Conservation (phyloP, 2,888 invertebrate genomes). For the Athrips mouffetella region DNA sequence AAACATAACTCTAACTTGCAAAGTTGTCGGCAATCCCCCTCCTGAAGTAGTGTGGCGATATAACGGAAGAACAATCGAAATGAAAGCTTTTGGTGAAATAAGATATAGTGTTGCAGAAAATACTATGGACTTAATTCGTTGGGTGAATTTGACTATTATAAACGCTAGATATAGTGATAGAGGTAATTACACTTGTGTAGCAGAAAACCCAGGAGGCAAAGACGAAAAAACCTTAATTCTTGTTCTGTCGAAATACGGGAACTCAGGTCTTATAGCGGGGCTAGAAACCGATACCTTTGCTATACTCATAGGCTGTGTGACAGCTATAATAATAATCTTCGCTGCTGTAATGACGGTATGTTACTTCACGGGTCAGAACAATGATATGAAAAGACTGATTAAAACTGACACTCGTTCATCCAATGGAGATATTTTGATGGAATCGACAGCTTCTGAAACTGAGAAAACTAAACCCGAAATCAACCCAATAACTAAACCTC, state of each 20-base stretch:
- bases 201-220: constrained; percentile 89
- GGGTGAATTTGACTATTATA: constrained; percentile 84
- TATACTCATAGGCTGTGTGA: constrained; percentile 69
- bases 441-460: constrained; percentile 85
- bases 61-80: constrained; percentile 80
- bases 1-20: constrained; percentile 86
- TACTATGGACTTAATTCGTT: constrained; percentile 70
- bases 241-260: constrained; percentile 69
- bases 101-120: constrained; percentile 70
- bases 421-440: constrained; percentile 83
- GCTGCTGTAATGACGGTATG: constrained; percentile 69
- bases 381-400: constrained; percentile 77
- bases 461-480: constrained; percentile 90
- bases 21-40: constrained; percentile 85
- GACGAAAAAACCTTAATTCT: constrained; percentile 87
- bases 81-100: constrained; percentile 68
- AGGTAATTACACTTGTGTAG: constrained; percentile 88
- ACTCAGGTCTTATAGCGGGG: constrained; percentile 61
- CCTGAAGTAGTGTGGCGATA: constrained; percentile 87
- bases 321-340: constrained; percentile 68
- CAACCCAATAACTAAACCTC: constrained; percentile 90
- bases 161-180: constrained; percentile 81
- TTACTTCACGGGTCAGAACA: constrained; percentile 74
- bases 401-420: constrained; percentile 80
- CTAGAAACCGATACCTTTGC: constrained; percentile 74